phyloP scores from a whole-genome alignment of 1,140 invertebrate species.

The Drosophila willistoni region DNA sequence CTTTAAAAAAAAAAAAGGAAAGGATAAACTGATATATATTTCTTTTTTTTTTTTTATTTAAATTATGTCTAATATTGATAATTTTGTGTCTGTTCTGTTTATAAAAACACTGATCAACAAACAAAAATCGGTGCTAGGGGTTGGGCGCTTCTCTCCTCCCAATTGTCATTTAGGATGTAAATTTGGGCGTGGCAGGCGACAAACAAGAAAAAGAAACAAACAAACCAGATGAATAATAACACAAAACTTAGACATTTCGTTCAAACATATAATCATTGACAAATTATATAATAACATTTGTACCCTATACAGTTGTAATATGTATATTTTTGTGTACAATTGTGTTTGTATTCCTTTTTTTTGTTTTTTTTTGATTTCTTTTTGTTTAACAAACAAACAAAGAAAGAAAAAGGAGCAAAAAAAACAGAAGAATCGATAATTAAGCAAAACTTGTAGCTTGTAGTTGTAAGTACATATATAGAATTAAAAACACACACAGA shows the following conservation, averaged over 20 bases:
- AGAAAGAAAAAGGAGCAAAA: background rate
- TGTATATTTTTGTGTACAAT: conserved; percentile 16
- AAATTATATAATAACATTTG: conserved; percentile 14
- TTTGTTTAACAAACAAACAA: background rate
- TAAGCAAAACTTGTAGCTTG: conserved; percentile 56
- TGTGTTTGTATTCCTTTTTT: background rate
- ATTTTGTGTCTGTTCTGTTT: background rate
- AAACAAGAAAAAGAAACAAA: background rate
- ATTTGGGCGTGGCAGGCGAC: too few relatives aligned
- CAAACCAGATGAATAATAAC: background rate
- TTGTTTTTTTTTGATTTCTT: background rate
- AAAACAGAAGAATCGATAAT: conserved; percentile 43
- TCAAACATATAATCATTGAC: conserved; percentile 1
- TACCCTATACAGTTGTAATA: background rate
- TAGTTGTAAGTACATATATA: conserved; percentile 64
- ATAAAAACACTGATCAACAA: background rate
- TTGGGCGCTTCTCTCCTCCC: conserved; percentile 3
- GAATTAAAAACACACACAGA: conserved; percentile 34
- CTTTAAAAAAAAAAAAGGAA: conserved; percentile 27
- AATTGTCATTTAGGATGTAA: background rate
- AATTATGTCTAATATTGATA: conserved; percentile 22
- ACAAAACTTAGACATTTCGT: conserved; percentile 3
- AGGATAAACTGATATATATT: too few relatives aligned
- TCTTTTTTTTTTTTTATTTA: background rate
- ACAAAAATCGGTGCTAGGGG: background rate